Percentiles rank a stretch among this genome's conserved stretches.
These are phyloP conservation scores for Calonectris borealis DNA, from an alignment of 2,113 vertebrate genomes.

Conservation along the genomic window DNA sequence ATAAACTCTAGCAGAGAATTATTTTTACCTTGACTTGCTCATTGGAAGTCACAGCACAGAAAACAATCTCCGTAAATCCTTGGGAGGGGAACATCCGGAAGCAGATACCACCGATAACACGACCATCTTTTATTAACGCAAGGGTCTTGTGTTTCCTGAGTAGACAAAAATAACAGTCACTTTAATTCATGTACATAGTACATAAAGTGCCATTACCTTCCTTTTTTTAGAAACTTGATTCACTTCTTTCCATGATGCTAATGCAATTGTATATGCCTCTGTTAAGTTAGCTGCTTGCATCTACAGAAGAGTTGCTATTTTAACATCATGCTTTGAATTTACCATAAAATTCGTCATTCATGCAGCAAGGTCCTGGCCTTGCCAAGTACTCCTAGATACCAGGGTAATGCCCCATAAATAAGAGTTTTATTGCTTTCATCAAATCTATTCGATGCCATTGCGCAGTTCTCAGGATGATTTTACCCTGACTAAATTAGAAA, in stretches of 20 bases:
- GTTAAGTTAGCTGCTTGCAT: not conserved
- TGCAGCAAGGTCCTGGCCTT: not conserved
- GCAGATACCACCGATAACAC: conserved; percentile 97
- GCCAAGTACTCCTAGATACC: not conserved
- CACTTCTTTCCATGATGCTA: not conserved
- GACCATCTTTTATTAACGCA: conserved; percentile 96
- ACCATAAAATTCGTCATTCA: not conserved
- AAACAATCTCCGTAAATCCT: conserved; percentile 98
- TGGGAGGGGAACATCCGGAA: conserved; percentile 99
- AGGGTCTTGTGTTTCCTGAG: conserved; percentile 98
- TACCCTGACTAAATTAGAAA: not conserved
- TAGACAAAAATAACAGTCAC: conserved; percentile 28
- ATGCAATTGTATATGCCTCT: not conserved
- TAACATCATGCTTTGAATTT: not conserved
- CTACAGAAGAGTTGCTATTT: not conserved
- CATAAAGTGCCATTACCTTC: not conserved
- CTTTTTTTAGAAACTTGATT: not conserved
- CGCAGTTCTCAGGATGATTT: not conserved
- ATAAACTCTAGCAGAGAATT: not conserved
- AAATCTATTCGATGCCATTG: not conserved
- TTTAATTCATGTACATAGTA: not conserved
- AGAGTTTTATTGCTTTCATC: not conserved
- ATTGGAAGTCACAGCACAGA: conserved; percentile 98
- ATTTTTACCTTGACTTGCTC: conserved; percentile 96
- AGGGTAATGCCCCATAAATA: not conserved